These are phyloP conservation scores for Podiceps cristatus DNA, from an alignment of 2,113 vertebrate genomes.

Conservation along the genomic window DNA sequence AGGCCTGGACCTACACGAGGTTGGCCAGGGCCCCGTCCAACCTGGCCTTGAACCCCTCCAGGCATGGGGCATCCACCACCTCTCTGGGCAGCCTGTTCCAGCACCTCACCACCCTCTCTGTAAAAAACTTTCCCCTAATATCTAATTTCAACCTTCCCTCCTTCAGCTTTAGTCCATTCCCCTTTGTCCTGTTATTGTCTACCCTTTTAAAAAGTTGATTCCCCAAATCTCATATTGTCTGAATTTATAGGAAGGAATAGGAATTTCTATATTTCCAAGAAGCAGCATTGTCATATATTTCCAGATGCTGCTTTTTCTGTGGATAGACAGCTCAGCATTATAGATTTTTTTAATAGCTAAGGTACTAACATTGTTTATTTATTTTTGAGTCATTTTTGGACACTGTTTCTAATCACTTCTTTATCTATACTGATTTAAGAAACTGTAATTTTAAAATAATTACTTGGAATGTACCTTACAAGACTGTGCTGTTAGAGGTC, in stretches of 20 bases:
- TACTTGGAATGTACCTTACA: not conserved
- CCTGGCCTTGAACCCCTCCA: too few species aligned
- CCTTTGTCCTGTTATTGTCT: too few species aligned
- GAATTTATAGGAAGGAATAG: not conserved
- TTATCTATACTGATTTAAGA: not conserved
- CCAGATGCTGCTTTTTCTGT: not conserved
- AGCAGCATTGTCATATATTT: not conserved
- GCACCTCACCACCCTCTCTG: too few species aligned
- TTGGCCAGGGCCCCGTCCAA: too few species aligned
- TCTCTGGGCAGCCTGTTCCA: too few species aligned
- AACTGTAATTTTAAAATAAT: not conserved
- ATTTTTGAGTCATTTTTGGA: not conserved
- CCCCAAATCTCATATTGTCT: not conserved
- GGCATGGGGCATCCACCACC: too few species aligned
- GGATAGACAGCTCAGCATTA: not conserved
- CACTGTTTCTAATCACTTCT: not conserved
- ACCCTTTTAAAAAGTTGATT: too few species aligned
- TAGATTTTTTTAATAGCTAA: not conserved
- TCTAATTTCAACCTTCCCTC: too few species aligned
- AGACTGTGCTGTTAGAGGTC: not conserved
- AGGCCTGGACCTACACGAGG: too few species aligned
- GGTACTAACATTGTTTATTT: not conserved
- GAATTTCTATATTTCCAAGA: not conserved
- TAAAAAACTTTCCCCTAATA: too few species aligned
- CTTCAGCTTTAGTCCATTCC: too few species aligned